Evolutionary conservation across 2,888 invertebrate species (phyloP).

Genomic region (Heliconius aoede): DNA sequence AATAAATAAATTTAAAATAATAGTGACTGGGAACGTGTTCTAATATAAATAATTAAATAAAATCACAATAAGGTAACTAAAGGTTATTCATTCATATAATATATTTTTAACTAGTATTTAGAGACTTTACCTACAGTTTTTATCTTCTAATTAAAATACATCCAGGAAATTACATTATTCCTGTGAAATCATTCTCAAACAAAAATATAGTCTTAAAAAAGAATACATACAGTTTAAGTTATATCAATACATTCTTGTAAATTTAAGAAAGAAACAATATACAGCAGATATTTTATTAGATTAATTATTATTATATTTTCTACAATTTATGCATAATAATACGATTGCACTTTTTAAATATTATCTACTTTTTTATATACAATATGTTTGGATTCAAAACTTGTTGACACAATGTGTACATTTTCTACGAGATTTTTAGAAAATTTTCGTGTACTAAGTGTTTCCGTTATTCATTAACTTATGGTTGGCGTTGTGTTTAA

Average conservation of each 20-base stretch:
- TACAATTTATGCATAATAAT: conserved; percentile 60
- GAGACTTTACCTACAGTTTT: conserved; percentile 14
- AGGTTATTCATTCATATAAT: conserved; percentile 35
- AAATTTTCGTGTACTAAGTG: neutral
- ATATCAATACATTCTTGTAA: conserved; percentile 1
- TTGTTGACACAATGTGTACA: conserved; percentile 13
- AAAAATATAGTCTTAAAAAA: neutral
- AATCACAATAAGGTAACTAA: conserved; percentile 63
- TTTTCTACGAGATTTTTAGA: conserved; percentile 7
- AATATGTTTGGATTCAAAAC: conserved; percentile 38
- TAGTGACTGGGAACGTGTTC: conserved; percentile 40
- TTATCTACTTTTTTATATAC: conserved; percentile 61
- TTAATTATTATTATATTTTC: conserved; percentile 46
- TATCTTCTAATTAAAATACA: conserved; percentile 10
- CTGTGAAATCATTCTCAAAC: neutral
- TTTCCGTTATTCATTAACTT: neutral
- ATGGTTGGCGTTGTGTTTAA: too few relatives aligned
- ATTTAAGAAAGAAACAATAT: conserved; percentile 30
- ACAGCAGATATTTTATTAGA: conserved; percentile 39
- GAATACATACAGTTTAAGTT: conserved; percentile 3
- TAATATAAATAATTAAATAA: conserved; percentile 53
- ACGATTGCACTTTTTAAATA: conserved; percentile 78
- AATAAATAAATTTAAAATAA: conserved; percentile 44
- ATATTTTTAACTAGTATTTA: conserved; percentile 21
- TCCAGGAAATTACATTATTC: neutral